Evolutionary conservation across 1,140 invertebrate species (phyloP), one percentile per base, ranked within the genome.

Genomic region (Hypothenemus hampei): DNA sequence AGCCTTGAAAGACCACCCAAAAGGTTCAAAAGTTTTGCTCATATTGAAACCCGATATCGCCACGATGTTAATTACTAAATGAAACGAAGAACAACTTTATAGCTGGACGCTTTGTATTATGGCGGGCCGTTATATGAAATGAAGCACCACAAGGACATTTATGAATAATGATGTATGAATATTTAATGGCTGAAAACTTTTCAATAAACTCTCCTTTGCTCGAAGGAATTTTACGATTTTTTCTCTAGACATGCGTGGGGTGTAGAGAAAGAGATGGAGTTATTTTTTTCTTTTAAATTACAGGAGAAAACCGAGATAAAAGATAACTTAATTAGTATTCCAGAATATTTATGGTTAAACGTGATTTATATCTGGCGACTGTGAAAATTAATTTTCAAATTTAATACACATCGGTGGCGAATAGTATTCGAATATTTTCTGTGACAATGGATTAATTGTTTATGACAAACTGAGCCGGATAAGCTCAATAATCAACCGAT

Each of bases 311-410:
- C 15, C 20, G 29, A 31, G 22, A 20, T 33, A 22, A 15, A 31
- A 33, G 29, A 48, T 48, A 48, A 33, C 45, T 48, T 48, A 48
- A 48, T 48, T 48, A 26, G 29, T 36, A 48, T 35, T n/a, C 45
- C n/a, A 13, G 16, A 36, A 48, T 48, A 48, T 48, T 48, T 36
- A 48, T 48, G 31, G 15, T 6, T 21, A 3, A 11, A 20, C 13
- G 4, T 36, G 31, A 48, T 48, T 48, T 48, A 48, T 48, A 13
- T 13, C 18, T 22, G 39, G 21, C 5, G 19, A 5, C 3, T 21
- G 13, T 21, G 13, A 21, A 33, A 36, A 45, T 45, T 26, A 15
- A 48, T 36, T 43, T 31, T 31, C 1, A 16, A 16, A 37, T 15
- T 37, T 37, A 37, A 37, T 37, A 15, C 16, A n/a, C 35, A 16